Evolutionary conservation across 2,113 vertebrate species (phyloP).

Genomic region (Uropsilus gracilis): DNA sequence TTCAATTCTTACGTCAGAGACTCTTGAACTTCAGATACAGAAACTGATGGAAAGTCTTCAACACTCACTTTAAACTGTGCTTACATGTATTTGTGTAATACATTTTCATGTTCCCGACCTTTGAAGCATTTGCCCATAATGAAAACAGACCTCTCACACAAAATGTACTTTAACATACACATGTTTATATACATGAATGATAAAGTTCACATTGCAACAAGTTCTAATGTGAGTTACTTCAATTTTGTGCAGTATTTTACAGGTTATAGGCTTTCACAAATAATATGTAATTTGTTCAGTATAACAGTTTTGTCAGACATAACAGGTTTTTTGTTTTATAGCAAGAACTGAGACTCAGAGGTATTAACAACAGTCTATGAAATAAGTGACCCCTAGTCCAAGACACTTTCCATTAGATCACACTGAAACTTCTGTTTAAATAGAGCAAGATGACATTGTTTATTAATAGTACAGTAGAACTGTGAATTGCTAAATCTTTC

Average conservation of each 20-base stretch:
- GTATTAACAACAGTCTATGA: not conserved
- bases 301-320: not conserved
- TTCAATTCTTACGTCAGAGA: slow-evolving; percentile 51
- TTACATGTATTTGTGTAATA: not conserved
- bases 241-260: not conserved
- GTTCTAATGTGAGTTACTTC: not conserved
- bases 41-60: slow-evolving; percentile 49
- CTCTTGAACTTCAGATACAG: slow-evolving; percentile 45
- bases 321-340: slow-evolving; percentile 21
- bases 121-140: not conserved
- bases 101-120: not conserved
- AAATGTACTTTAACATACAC: not conserved
- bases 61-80: slow-evolving; percentile 33
- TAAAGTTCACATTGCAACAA: not conserved
- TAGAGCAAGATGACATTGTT: not conserved
- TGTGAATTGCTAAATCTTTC: not conserved
- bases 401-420: not conserved
- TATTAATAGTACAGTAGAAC: not conserved
- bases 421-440: slow-evolving; percentile 21
- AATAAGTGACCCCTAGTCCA: not conserved
- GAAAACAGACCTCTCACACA: not conserved
- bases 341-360: not conserved
- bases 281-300: not conserved
- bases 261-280: not conserved
- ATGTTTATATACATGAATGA: not conserved